Evolutionary conservation across 2,797 vertebrate genomes (phyloP).

Genomic region (Fistularia tabacaria): DNA sequence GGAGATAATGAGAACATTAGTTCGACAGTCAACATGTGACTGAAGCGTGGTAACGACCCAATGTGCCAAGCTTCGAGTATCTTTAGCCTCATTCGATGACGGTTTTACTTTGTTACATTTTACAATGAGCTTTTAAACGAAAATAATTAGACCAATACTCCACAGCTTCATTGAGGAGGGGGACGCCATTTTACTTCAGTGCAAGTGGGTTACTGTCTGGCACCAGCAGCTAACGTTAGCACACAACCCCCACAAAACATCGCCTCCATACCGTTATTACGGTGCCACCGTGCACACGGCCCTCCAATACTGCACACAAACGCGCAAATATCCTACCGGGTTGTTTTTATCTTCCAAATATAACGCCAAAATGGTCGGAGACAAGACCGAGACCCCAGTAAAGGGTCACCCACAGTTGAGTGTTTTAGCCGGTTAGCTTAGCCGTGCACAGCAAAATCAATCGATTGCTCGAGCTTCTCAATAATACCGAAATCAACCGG

Average conservation of each 20-base stretch:
- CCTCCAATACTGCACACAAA: too few relatives aligned
- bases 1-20: too few relatives aligned
- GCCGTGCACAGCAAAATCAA: not conserved
- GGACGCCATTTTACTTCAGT: constrained; percentile 70
- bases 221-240: constrained; percentile 14
- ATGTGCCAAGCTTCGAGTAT: too few relatives aligned
- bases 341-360: not conserved
- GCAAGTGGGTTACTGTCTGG: constrained; percentile 5
- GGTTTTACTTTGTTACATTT: too few relatives aligned
- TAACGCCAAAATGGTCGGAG: constrained; percentile 54
- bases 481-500: not conserved
- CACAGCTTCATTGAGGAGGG: constrained; percentile 9
- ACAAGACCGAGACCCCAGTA: constrained; percentile 39
- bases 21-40: too few relatives aligned
- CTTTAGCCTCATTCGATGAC: too few relatives aligned
- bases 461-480: not conserved
- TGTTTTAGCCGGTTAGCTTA: constrained; percentile 43
- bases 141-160: not conserved
- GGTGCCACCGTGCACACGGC: too few relatives aligned
- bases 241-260: constrained; percentile 13
- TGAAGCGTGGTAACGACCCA: too few relatives aligned
- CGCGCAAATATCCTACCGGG: not conserved
- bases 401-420: constrained; percentile 12
- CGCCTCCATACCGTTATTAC: too few relatives aligned
- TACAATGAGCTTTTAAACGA: too few relatives aligned